phyloP scores from a whole-genome alignment of 2,113 vertebrate genomes.

The Erythrolamprus reginae region DNA sequence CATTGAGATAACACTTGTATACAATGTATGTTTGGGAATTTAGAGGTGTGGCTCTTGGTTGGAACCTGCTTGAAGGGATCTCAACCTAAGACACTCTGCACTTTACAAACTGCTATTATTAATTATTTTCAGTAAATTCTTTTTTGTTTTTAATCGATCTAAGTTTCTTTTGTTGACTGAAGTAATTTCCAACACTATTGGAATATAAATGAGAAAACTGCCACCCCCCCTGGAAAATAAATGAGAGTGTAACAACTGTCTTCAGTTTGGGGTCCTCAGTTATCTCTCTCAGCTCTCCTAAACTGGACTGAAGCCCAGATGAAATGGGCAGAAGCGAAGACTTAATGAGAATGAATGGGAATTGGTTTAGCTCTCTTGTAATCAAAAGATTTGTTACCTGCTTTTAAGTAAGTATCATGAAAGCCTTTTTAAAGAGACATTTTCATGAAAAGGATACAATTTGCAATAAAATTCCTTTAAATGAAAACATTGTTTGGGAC shows the following conservation, averaged over 20 bases:
- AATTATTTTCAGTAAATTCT: no score
- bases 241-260: slow-evolving; percentile 47
- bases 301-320: slow-evolving; percentile 51
- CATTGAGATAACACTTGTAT: no score
- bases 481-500: neutral
- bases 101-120: no score
- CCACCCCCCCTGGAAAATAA: slow-evolving; percentile 52
- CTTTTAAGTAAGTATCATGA: slow-evolving; percentile 32
- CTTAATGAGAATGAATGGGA: slow-evolving; percentile 56
- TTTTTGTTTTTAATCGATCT: no score
- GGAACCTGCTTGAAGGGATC: no score
- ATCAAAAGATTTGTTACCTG: slow-evolving; percentile 46
- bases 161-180: no score
- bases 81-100: no score
- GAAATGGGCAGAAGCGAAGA: slow-evolving; percentile 45
- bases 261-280: slow-evolving; percentile 44
- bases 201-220: slow-evolving; percentile 52
- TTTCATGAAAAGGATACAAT: slow-evolving; percentile 33
- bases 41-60: no score
- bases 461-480: slow-evolving; percentile 31
- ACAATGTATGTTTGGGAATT: no score
- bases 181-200: no score
- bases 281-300: slow-evolving; percentile 23
- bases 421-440: slow-evolving; percentile 23
- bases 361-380: slow-evolving; percentile 50